Percentiles rank a stretch among this genome's conserved stretches.
Evolutionary conservation across 2,113 vertebrate genomes (phyloP).

Genomic region (Chionomys nivalis): DNA sequence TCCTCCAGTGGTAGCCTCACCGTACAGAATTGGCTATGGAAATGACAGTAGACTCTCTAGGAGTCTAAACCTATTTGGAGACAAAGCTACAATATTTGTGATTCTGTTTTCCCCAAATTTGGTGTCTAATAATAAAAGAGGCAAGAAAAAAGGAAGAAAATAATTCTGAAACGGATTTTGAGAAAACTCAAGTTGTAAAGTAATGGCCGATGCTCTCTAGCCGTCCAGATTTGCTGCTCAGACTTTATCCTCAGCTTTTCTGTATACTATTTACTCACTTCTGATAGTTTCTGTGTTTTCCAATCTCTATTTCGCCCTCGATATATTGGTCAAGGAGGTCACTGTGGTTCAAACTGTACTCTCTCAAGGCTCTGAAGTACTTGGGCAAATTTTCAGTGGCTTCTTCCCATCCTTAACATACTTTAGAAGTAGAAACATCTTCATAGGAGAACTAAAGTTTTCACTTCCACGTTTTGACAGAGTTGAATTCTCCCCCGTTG

Average conservation of each 20-base stretch:
- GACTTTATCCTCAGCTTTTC: neutral
- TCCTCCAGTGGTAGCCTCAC: neutral
- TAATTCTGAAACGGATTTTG: constrained; percentile 47
- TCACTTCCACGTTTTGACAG: constrained; percentile 7
- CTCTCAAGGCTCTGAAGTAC: neutral
- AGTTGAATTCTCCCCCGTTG: neutral
- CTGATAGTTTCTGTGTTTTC: neutral
- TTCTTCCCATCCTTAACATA: neutral
- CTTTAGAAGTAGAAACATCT: neutral
- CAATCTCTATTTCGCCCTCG: neutral
- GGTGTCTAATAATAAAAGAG: neutral
- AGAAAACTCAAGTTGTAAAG: neutral
- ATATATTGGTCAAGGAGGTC: neutral
- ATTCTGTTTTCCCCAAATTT: neutral
- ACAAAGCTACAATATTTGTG: neutral
- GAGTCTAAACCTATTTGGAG: neutral
- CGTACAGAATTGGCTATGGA: neutral
- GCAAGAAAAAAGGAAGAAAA: constrained; percentile 18
- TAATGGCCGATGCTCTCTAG: neutral
- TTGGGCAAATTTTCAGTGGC: constrained; percentile 5
- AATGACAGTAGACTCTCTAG: neutral
- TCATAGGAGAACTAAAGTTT: constrained; percentile 1
- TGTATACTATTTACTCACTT: neutral
- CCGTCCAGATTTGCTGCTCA: neutral
- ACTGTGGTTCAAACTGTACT: neutral